Base-by-base conservation (phyloP, 2,888 invertebrate species). In the Brachyopa scutellaris region DNA sequence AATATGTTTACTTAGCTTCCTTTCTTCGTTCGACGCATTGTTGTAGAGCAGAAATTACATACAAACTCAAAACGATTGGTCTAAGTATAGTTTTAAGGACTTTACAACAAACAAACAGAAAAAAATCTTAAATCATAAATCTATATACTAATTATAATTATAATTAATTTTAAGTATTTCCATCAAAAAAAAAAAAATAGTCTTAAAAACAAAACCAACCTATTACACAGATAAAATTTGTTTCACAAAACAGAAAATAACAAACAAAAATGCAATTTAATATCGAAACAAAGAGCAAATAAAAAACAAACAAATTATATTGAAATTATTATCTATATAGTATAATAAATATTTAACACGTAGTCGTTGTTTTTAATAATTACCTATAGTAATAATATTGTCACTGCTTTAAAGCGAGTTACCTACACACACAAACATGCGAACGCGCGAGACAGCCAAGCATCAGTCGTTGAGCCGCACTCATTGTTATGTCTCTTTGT, bases 331-430 rank as follows among this genome's bases (percentile, higher is more conserved):
- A 76, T 53, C 42, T 49, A 51, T 59, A 66, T 49, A 33, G 49
- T 72, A 57, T 31, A 82, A 76, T 70, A 82, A 77, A 82, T 66
- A 82, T 82, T 53, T 70, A 82, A 64, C 53, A 77, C 62, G 82
- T 82, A 82, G 77, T 42, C 40, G 61, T 72, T 77, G 70, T 77
- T 82, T 82, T 61, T 72, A 72, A 29, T 53, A 17, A 42, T 61
- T 66, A 49, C 67, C 49, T 55, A 26, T 49, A 62, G 31, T 74
- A 74, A 55, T 62, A 53, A 42, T 55, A 51, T 51, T 82, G 77
- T 82, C 77, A 82, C 77, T 77, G 70, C 59, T 77, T 82, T 82
- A 72, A 77, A 77, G 70, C 77, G 57, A 61, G n/a, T n/a, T n/a
- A n/a, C n/a, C n/a, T 36, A 77, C 19, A 72, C 74, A 66, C 36